Percentiles rank a stretch among this genome's conserved stretches.
phyloP scores from a whole-genome alignment of 2,113 vertebrate genomes.

The Miniopterus natalensis region DNA sequence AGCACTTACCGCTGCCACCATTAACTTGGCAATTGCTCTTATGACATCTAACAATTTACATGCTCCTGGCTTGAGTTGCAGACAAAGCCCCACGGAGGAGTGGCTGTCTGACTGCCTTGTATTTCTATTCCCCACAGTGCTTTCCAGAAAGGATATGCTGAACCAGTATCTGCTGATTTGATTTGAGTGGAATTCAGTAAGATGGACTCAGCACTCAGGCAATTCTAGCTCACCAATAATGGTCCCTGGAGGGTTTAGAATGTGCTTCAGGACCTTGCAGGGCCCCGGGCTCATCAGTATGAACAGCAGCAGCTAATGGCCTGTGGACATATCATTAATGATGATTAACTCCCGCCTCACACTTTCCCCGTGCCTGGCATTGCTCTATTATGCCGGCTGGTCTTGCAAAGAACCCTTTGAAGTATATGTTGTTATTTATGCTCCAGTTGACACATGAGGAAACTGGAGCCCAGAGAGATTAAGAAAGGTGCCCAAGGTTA shows the following conservation, averaged over 20 bases:
- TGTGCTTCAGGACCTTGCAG: neutral
- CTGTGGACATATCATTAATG: neutral
- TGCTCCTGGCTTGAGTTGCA: neutral
- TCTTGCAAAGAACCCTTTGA: conserved; percentile 7
- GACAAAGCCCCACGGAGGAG: neutral
- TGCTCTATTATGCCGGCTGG: neutral
- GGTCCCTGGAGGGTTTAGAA: neutral
- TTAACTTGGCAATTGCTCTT: conserved; percentile 17
- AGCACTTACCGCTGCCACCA: neutral
- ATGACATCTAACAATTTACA: neutral
- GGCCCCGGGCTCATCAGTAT: neutral
- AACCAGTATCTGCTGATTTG: neutral
- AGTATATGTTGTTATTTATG: neutral
- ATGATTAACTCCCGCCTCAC: too few relatives aligned
- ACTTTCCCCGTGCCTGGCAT: neutral
- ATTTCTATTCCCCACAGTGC: neutral
- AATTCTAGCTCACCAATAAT: neutral
- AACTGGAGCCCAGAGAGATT: neutral
- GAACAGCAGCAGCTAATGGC: neutral
- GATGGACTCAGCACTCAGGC: neutral
- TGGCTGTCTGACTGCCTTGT: neutral
- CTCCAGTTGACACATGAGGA: neutral
- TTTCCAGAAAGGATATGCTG: neutral
- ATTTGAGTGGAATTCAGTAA: conserved; percentile 30
- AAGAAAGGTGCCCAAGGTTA: neutral